Base-by-base conservation (phyloP, 1,140 invertebrate species). In the Leptinotarsa texana region DNA sequence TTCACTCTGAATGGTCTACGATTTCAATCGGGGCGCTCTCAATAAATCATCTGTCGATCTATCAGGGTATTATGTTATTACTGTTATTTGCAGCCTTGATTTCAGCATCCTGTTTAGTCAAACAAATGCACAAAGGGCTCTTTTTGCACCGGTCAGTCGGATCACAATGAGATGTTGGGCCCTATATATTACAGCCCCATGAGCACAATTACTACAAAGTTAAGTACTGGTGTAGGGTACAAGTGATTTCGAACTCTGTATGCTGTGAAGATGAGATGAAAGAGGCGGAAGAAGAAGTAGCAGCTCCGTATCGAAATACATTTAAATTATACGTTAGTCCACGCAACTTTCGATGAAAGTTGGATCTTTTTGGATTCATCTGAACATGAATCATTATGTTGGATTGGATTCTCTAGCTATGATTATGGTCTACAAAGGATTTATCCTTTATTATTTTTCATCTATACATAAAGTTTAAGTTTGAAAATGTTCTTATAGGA, bases 101-200 rank as follows among this genome's bases (percentile, higher is more conserved):
- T 82, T 83, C 78, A 79, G 80, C 82, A 83, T 83, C 80, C 82
- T 82, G 81, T 82, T 80, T 78, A 79, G 77, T 78, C 78, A 82
- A 81, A 82, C 78, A 80, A 79, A 75, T 68, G 71, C 73, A 82
- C 81, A 82, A 82, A 75, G 75, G 74, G 57, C 66, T 77, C 51
- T 72, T 76, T 70, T 74, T 82, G 74, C 80, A 82, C 78, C 80
- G 81, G 81, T 82, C 81, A 82, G 80, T 81, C 73, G 73, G 75
- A 73, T 77, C 77, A 81, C 79, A 82, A 78, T 72, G 77, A 63
- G 75, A 68, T 74, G 73, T 76, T 75, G 69, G 75, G 75, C 75
- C 77, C 77, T 76, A 76, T 78, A 61, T 69, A 69, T 71, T 69
- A 71, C 42, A 57, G 68, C 73, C 74, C 72, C 76, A 71, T 65